Evolutionary conservation across 2,888 invertebrate genomes (phyloP).

Genomic region (Norana najaformis): DNA sequence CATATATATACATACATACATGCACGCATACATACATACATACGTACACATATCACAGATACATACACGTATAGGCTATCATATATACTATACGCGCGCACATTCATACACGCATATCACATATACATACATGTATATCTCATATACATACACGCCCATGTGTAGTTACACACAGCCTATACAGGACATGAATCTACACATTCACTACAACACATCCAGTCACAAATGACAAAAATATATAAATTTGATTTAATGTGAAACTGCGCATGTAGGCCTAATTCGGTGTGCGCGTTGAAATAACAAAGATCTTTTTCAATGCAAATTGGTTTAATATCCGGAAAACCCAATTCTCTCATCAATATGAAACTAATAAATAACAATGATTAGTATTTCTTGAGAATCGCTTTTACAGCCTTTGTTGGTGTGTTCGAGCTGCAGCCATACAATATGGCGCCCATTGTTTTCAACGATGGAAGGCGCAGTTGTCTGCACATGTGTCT

Average conservation of each 20-base stretch:
- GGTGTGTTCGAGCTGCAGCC: neutral
- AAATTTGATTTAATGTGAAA: too few relatives aligned
- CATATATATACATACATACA: neutral
- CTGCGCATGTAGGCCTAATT: too few relatives aligned
- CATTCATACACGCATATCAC: too few relatives aligned
- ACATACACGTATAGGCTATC: too few relatives aligned
- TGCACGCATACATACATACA: too few relatives aligned
- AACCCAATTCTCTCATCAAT: constrained; percentile 14
- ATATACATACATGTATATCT: too few relatives aligned
- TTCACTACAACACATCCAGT: neutral
- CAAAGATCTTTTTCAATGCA: neutral
- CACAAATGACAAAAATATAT: neutral
- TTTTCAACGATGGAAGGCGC: neutral
- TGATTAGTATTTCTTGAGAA: neutral
- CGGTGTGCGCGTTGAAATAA: neutral
- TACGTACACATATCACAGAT: too few relatives aligned
- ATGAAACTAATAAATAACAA: neutral
- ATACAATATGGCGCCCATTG: neutral
- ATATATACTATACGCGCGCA: too few relatives aligned
- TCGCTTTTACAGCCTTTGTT: neutral
- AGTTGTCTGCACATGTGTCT: neutral
- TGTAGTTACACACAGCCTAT: too few relatives aligned
- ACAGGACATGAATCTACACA: too few relatives aligned
- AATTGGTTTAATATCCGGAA: neutral
- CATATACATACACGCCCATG: too few relatives aligned